These are phyloP conservation scores for Galagoides demidoff DNA, from an alignment of 2,797 vertebrate genomes.

Conservation along the genomic window DNA sequence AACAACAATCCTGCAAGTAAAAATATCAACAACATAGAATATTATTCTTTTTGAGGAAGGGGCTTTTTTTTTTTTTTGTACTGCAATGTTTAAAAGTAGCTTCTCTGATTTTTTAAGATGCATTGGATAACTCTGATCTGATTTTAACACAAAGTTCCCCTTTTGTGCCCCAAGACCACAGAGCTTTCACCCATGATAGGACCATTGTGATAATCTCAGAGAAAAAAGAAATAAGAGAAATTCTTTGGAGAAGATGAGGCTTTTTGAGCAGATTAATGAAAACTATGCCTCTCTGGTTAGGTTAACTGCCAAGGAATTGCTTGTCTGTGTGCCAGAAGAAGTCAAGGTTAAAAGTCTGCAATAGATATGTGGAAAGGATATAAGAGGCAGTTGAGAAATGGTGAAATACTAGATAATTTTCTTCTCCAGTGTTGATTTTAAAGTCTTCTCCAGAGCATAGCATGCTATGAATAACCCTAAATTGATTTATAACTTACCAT, in stretches of 20 bases:
- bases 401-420: not conserved
- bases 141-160: not conserved
- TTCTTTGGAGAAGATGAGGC: slow-evolving; percentile 19
- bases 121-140: not conserved
- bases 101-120: not conserved
- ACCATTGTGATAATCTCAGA: not conserved
- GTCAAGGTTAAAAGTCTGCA: not conserved
- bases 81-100: not conserved
- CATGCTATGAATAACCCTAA: not conserved
- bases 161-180: not conserved
- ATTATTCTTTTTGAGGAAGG: slow-evolving; percentile 38
- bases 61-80: not conserved
- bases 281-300: not conserved
- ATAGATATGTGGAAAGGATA: not conserved
- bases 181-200: not conserved
- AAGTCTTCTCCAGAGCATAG: not conserved
- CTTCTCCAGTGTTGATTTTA: slow-evolving; percentile 20
- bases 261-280: slow-evolving; percentile 27
- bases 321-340: not conserved
- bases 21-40: not conserved
- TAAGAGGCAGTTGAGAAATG: not conserved
- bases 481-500: not conserved
- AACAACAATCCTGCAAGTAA: not conserved
- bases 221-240: not conserved
- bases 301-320: not conserved